A percentile compares a stretch with the other conserved stretches of the same genome.
phyloP scores from a whole-genome alignment of 2,113 vertebrate genomes.

The Phainopepla nitens region DNA sequence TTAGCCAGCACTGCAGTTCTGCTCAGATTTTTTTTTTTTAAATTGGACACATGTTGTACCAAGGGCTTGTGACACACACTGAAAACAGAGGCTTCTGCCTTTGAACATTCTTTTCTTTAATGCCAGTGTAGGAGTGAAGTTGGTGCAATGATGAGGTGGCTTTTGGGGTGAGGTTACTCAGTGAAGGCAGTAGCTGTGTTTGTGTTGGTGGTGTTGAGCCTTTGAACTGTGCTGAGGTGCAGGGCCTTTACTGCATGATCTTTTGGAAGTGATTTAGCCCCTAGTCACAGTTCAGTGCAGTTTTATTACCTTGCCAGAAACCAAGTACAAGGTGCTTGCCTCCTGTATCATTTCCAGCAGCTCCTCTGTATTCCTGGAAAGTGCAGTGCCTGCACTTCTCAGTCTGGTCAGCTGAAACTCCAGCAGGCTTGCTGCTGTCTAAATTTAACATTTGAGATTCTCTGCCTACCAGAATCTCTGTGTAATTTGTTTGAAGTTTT shows the following conservation, averaged over 20 bases:
- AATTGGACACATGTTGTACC: neutral
- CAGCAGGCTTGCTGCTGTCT: neutral
- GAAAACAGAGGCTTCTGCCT: neutral
- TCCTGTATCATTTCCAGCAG: neutral
- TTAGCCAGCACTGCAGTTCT: neutral
- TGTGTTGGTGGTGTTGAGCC: neutral
- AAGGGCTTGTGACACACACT: neutral
- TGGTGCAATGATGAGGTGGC: neutral
- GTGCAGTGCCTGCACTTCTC: neutral
- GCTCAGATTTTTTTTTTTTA: neutral
- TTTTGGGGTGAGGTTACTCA: fast-evolving
- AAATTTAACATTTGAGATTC: neutral
- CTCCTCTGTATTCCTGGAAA: neutral
- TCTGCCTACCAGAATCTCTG: neutral
- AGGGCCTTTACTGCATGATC: neutral
- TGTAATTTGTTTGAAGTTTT: neutral
- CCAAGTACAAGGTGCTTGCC: neutral
- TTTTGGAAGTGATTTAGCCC: neutral
- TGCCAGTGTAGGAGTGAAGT: neutral
- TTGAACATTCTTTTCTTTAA: neutral
- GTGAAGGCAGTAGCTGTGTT: neutral
- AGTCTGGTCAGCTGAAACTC: fast-evolving
- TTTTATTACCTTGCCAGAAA: neutral
- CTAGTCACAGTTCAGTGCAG: neutral
- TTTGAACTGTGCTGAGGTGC: neutral